Conservation (phyloP, 2,113 vertebrate genomes). For the Misgurnus mizolepis region DNA sequence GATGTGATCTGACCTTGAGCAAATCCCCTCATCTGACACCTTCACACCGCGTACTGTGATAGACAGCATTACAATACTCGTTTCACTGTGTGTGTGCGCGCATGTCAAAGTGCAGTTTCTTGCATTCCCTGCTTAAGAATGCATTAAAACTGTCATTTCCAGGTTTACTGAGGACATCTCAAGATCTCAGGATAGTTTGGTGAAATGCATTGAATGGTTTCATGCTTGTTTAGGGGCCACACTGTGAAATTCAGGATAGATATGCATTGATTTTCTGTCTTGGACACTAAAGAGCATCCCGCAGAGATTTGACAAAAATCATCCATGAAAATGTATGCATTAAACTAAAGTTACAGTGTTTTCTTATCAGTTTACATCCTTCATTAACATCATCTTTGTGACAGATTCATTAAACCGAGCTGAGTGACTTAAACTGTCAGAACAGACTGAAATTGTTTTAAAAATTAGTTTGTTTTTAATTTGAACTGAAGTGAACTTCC, state of each 20-base stretch:
- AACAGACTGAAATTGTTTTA: too few species aligned
- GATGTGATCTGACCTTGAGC: constrained; percentile 23
- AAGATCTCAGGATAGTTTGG: neutral
- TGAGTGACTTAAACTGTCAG: too few species aligned
- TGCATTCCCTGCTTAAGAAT: constrained; percentile 13
- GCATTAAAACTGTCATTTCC: constrained; percentile 12
- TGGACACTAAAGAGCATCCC: too few species aligned
- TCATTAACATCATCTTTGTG: too few species aligned
- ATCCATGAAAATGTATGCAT: too few species aligned
- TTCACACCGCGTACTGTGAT: neutral
- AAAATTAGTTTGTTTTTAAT: too few species aligned
- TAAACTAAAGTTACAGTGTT: too few species aligned
- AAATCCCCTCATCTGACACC: constrained; percentile 24
- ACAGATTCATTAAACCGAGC: too few species aligned
- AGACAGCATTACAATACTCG: neutral
- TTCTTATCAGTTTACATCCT: too few species aligned
- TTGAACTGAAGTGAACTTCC: too few species aligned
- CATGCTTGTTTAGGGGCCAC: neutral
- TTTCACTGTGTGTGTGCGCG: constrained; percentile 20
- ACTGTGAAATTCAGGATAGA: neutral
- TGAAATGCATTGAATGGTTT: neutral
- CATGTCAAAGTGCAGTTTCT: constrained; percentile 27
- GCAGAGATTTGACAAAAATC: too few species aligned
- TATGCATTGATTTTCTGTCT: neutral
- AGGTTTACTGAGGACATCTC: neutral